Percentiles rank a stretch among this genome's conserved stretches.
phyloP scores from a whole-genome alignment of 2,797 vertebrate species.

The Tokudaia muenninki region DNA sequence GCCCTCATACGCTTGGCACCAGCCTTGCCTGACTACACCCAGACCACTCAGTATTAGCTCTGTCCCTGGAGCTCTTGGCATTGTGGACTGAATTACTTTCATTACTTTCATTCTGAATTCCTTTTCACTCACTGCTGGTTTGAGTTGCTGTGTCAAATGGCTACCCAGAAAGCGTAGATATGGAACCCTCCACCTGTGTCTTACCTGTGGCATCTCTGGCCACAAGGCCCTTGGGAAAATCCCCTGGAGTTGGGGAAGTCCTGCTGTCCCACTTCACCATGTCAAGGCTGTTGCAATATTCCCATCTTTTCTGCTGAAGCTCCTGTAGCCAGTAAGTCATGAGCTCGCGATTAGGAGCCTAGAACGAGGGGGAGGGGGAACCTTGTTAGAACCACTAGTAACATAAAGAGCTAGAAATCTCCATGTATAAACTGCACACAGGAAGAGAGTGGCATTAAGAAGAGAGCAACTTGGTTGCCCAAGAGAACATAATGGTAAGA shows the following conservation, averaged over 20 bases:
- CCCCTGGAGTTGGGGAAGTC: conserved; percentile 88
- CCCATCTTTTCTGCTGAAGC: conserved; percentile 98
- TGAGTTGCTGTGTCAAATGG: not conserved
- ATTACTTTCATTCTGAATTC: not conserved
- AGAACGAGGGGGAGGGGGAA: not conserved
- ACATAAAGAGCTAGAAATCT: not conserved
- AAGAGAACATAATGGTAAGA: not conserved
- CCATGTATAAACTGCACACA: not conserved
- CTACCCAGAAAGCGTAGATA: rapidly evolving
- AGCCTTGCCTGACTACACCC: not conserved
- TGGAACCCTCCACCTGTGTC: not conserved
- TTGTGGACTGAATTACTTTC: rapidly evolving
- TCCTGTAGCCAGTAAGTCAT: conserved; percentile 98
- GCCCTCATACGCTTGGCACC: not conserved
- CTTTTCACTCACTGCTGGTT: not conserved
- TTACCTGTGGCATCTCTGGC: conserved; percentile 93
- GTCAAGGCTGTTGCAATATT: conserved; percentile 93
- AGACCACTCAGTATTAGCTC: not conserved
- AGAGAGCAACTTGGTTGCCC: not conserved
- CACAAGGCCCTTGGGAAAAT: conserved; percentile 93
- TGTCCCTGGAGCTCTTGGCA: not conserved
- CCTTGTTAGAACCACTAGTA: not conserved
- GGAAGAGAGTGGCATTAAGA: not conserved
- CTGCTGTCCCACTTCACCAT: conserved; percentile 91
- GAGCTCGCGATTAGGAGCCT: conserved; percentile 95